These are phyloP conservation scores for Pituophis catenifer DNA, from an alignment of 2,113 vertebrate species.

Conservation along the genomic window DNA sequence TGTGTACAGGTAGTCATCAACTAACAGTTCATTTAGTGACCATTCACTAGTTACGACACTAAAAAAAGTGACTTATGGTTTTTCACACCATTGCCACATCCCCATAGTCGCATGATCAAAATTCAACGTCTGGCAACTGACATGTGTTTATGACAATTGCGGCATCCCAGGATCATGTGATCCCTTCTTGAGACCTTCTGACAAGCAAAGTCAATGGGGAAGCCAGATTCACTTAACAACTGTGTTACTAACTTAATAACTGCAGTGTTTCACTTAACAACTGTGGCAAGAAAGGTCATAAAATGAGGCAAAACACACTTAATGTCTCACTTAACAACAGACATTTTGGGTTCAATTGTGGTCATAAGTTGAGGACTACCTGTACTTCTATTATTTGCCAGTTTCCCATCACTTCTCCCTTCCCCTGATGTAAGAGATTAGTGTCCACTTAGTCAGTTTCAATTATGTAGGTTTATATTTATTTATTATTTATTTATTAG, in stretches of 20 bases:
- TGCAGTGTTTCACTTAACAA: no score
- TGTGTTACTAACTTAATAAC: no score
- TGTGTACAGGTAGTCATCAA: background rate
- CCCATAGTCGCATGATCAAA: background rate
- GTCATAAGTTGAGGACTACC: background rate
- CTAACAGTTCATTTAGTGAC: background rate
- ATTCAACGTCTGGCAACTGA: background rate
- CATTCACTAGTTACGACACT: background rate
- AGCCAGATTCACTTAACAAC: no score
- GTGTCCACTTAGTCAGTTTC: background rate
- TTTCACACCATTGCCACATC: background rate
- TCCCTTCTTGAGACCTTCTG: no score
- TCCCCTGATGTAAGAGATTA: background rate
- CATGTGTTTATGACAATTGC: background rate
- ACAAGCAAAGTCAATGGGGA: no score
- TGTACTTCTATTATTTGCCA: background rate
- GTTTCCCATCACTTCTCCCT: background rate
- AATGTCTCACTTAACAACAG: no score
- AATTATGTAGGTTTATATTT: background rate
- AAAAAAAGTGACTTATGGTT: background rate
- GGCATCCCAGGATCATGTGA: background rate
- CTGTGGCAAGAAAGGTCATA: no score
- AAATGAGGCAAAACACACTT: no score
- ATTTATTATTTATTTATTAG: no score
- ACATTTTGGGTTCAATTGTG: no score